phyloP scores from a whole-genome alignment of 2,113 vertebrate genomes.

The Planiliza haematocheilus region DNA sequence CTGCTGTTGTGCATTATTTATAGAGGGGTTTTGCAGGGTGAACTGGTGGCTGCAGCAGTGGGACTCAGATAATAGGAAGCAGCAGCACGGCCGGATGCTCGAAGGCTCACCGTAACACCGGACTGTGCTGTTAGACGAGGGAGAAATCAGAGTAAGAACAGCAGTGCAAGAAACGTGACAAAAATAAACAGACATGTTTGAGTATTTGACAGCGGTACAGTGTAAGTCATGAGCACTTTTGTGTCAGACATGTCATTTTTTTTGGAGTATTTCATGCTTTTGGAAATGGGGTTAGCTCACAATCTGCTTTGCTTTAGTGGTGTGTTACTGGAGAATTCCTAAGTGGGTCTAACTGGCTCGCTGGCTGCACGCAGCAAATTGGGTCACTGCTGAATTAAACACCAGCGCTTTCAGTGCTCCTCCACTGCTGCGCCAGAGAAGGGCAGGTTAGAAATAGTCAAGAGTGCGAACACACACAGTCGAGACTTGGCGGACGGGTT shows the following conservation, averaged over 20 bases:
- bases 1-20: slow-evolving; percentile 41
- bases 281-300: slow-evolving; percentile 56
- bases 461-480: slow-evolving; percentile 38
- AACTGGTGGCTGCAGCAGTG: slow-evolving; percentile 6
- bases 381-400: slow-evolving; percentile 80
- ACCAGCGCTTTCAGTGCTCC: slow-evolving; percentile 48
- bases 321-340: slow-evolving; percentile 68
- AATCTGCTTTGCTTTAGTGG: slow-evolving; percentile 34
- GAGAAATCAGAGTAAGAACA: too few species aligned
- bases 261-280: slow-evolving; percentile 27
- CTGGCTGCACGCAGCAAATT: slow-evolving; percentile 64
- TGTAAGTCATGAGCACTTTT: slow-evolving; percentile 13
- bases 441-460: slow-evolving; percentile 62
- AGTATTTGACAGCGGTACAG: neutral
- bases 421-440: slow-evolving; percentile 37
- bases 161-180: too few species aligned
- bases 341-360: slow-evolving; percentile 57
- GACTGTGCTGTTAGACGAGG: neutral
- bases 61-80: slow-evolving; percentile 4
- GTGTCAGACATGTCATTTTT: slow-evolving; percentile 29
- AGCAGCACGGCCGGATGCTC: slow-evolving; percentile 18
- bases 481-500: neutral
- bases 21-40: slow-evolving; percentile 5
- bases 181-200: neutral
- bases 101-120: neutral